Percentiles rank a stretch among this genome's conserved stretches.
phyloP scores from a whole-genome alignment of 2,888 invertebrate species.

The Andrena bucephala region DNA sequence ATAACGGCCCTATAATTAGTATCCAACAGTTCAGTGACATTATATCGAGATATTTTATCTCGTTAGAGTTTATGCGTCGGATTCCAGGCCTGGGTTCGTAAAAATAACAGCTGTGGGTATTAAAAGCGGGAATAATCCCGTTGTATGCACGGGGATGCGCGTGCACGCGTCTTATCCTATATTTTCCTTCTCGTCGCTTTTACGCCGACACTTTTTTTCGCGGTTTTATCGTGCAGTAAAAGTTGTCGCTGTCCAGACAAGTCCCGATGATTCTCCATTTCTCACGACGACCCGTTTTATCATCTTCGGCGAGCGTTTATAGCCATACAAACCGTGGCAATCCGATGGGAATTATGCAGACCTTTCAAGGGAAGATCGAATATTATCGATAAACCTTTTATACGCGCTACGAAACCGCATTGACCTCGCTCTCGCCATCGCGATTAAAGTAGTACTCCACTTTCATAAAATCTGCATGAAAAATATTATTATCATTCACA shows the following conservation, averaged over 20 bases:
- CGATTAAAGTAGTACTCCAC: background rate
- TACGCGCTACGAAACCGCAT: background rate
- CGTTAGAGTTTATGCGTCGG: slow-evolving; percentile 49
- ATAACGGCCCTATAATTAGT: slow-evolving; percentile 64
- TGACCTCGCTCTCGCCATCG: background rate
- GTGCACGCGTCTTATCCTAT: slow-evolving; percentile 14
- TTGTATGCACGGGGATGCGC: background rate
- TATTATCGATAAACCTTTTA: slow-evolving; percentile 22
- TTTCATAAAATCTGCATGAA: background rate
- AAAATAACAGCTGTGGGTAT: slow-evolving; percentile 48
- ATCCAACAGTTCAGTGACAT: slow-evolving; percentile 55
- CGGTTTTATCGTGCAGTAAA: slow-evolving; percentile 55
- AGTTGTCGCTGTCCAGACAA: slow-evolving; percentile 23
- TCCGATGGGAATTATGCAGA: background rate
- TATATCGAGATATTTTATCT: slow-evolving; percentile 48
- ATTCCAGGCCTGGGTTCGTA: slow-evolving; percentile 24
- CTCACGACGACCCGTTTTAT: slow-evolving; percentile 13
- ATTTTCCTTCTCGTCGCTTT: slow-evolving; percentile 27
- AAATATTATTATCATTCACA: background rate
- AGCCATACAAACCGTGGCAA: background rate
- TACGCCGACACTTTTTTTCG: slow-evolving; percentile 36
- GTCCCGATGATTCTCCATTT: slow-evolving; percentile 16
- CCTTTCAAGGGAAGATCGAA: slow-evolving; percentile 13
- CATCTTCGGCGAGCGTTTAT: slow-evolving; percentile 6
- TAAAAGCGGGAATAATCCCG: slow-evolving; percentile 23